Conservation (phyloP, 64 coral and sea anemone species). For the Porites lutea region DNA sequence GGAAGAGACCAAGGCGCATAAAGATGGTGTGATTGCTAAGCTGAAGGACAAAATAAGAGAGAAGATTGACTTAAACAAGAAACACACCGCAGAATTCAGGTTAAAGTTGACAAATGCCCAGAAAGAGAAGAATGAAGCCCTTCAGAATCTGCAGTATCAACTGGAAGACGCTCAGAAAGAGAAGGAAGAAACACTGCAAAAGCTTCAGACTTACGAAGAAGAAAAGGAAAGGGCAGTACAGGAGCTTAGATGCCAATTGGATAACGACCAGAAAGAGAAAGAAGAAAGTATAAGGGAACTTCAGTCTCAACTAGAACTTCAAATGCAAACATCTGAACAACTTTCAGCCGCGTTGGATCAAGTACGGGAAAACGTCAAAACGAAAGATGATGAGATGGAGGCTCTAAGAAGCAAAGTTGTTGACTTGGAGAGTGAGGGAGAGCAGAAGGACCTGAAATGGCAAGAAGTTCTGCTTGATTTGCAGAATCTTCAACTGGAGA, state of each 20-base stretch:
- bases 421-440: constrained; percentile 23
- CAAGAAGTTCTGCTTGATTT: constrained; percentile 41
- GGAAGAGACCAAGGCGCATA: constrained; percentile 68
- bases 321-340: constrained; percentile 31
- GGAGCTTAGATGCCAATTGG: neutral
- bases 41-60: constrained; percentile 90
- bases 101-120: constrained; percentile 30
- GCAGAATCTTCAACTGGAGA: constrained; percentile 63
- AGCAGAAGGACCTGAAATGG: constrained; percentile 53
- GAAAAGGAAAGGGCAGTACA: constrained; percentile 9
- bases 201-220: constrained; percentile 35
- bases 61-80: constrained; percentile 92
- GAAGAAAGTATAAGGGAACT: neutral
- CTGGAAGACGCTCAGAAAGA: constrained; percentile 22
- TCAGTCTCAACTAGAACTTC: constrained; percentile 29
- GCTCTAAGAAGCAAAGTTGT: constrained; percentile 16
- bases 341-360: constrained; percentile 45
- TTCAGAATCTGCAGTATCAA: constrained; percentile 35
- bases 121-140: constrained; percentile 47
- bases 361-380: constrained; percentile 1
- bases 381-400: constrained; percentile 35
- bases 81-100: constrained; percentile 69
- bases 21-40: constrained; percentile 87
- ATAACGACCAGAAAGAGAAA: constrained; percentile 9
- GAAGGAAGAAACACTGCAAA: constrained; percentile 20